Base-by-base conservation (phyloP, 2,797 vertebrate genomes). In the Artibeus lituratus region DNA sequence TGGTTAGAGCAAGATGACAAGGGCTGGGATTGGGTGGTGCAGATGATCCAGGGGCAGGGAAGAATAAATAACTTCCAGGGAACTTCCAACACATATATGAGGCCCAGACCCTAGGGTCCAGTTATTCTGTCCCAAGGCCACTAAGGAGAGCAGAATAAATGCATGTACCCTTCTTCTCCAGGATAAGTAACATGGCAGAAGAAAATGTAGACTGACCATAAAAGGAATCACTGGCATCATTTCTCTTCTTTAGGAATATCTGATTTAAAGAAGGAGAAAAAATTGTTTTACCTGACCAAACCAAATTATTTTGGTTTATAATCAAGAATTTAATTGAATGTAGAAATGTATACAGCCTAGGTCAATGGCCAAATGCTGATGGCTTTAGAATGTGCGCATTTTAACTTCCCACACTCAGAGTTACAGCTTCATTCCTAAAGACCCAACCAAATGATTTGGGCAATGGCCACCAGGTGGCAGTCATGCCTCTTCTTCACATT, bases 391-490 rank as follows among this genome's bases (percentile, higher is more conserved):
- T 35, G 18, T 55, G 69, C 29, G 24, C 72, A 0, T 77, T 77
- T 67, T 39, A n/a, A 51, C 42, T 7, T 12, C 51, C 8, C 1
- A 0, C 2, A 12, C 51, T 39, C 32, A 65, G 12, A 0, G 3
- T 21, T 35, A 70, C 24, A 26, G 24, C 39, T 78, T 89, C 32
- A 10, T 59, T 7, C 47, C 22, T 3, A 1, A 2, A 77, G 29
- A 51, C 4, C 35, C n/a, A 35, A 91, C 62, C 0, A 1, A 62
- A 69, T 72, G 93, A 37, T 94, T 74, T 78, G 44, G 42, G 6
- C 65, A 39, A 1, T 44, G 53, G 24, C 95, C 97, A 96, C 84
- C 21, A 94, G 94, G 73, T 42, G 97, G 92, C 84, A 92, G 87
- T 35, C 81, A 49, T 44, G 39, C 44, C 18, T 29, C 16, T n/a